Evolutionary conservation across 1,140 invertebrate genomes (phyloP), one percentile per base, ranked within the genome.

Genomic region (Phymastichus coffea): DNA sequence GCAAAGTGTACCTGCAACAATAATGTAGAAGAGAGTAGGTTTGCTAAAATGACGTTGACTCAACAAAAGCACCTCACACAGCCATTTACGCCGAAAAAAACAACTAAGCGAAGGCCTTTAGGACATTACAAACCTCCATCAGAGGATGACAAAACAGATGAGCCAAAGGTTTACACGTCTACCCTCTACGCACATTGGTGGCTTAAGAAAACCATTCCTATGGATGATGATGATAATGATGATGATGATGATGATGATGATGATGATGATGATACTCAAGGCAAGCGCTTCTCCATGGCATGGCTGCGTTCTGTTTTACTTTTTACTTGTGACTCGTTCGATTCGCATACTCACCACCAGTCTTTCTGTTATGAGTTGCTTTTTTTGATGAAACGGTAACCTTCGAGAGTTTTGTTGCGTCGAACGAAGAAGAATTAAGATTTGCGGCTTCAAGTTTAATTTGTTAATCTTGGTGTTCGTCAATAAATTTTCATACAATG

Each of bases 171-270:
- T 66, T 93, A 87, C 77, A 87, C 87, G 28, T 92, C 91, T 22
- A 90, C 89, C 66, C 81, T 94, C 72, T 94, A 94, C 74, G 91
- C 91, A 60, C 91, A 94, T 79, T 94, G 92, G 92, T 93, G 91
- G 90, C 86, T 93, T 77, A 93, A 93, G 84, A 89, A 88, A 73
- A 87, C 88, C 70, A 83, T 93, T 74, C 89, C 89, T 63, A 55
- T 61, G 15, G 17, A n/a, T n/a, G 17, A n/a, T n/a, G 15, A 56
- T 14, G 22, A 40, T 14, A 40, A 12, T 17, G 38, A 9, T 17
- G 12, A 12, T 33, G 12, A 6, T 12, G 28, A 33, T 33, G 28
- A 6, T 6, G 28, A 6, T 33, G 12, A 6, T 33, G 12, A 6
- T 33, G 12, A 82, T 85, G 66, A 77, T 79, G 55, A 73, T 67